Evolutionary conservation across 2,797 vertebrate genomes (phyloP), one percentile per base, ranked within the genome.

Genomic region (Naso thynnoides): DNA sequence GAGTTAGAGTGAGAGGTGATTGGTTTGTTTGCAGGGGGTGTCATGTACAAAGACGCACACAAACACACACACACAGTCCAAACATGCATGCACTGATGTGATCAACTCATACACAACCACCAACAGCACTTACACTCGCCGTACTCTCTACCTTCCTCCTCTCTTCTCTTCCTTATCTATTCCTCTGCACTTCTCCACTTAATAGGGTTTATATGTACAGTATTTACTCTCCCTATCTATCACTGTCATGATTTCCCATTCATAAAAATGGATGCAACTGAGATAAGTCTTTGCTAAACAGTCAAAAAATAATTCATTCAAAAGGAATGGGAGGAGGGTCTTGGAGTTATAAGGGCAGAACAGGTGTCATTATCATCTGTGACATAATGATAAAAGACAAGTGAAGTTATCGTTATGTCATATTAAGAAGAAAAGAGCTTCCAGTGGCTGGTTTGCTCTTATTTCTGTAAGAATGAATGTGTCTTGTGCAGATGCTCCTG

Each of bases 211-310:
- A 55, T 42, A 83, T 75, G 68, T 78, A 79, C 63, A 76, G 75
- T 76, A 77, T 82, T 77, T 76, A 73, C 72, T 81, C 72, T 81
- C 54, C 61, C 65, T 63, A 78, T 85, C 79, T 42, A 36, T 89
- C 83, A 79, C 65, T 70, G 76, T 80, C 74, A 78, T 77, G 52
- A 78, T 71, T 71, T 70, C 60, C 88, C 92, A 93, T 93, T 93
- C 91, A 93, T 89, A 90, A 93, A 90, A 91, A 81, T 23, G 48
- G 77, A 86, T 81, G 79, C 52, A n/a, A 53, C 49, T 76, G 63
- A 70, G 77, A 78, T 68, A 79, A 71, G 49, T 70, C 39, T 38
- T 16, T 42, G 55, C 49, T 18, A 3, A 36, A 29, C 36, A 19
- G 33, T 44, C 58, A 24, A 4, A 16, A 54, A 48, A 55, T 63